Evolutionary conservation across 2,797 vertebrate species (phyloP).

Genomic region (Thalassophryne amazonica): DNA sequence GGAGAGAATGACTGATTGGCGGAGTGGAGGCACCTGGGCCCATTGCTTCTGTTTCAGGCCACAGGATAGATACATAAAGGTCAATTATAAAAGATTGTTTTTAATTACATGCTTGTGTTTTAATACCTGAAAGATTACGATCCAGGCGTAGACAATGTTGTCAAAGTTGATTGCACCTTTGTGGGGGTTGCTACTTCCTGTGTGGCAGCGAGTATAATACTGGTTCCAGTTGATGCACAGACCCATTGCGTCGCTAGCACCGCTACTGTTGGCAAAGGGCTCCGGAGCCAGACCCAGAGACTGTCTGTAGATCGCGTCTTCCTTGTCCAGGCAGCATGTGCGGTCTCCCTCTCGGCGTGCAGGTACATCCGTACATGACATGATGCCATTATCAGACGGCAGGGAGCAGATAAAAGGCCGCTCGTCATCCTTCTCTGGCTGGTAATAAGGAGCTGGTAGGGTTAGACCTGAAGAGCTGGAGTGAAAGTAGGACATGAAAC

Average conservation of each 20-base stretch:
- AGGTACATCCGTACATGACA: slow-evolving; percentile 92
- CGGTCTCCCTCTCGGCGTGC: slow-evolving; percentile 88
- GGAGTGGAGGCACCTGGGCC: no score
- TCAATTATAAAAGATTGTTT: no score
- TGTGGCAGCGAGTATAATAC: slow-evolving; percentile 93
- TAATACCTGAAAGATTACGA: slow-evolving; percentile 91
- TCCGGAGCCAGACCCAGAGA: slow-evolving; percentile 77
- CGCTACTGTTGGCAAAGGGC: slow-evolving; percentile 84
- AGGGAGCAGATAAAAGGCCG: slow-evolving; percentile 97
- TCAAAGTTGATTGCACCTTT: slow-evolving; percentile 99
- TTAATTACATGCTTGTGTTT: no score
- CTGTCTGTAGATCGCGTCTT: slow-evolving; percentile 85
- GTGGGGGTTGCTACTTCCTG: slow-evolving; percentile 89
- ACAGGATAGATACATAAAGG: no score
- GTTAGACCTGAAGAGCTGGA: slow-evolving; percentile 87
- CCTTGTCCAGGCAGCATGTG: slow-evolving; percentile 92
- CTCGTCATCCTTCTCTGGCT: slow-evolving; percentile 91
- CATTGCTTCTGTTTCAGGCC: no score
- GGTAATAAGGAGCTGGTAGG: slow-evolving; percentile 89
- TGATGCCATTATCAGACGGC: slow-evolving; percentile 95
- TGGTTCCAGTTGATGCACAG: slow-evolving; percentile 98
- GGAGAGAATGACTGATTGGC: no score
- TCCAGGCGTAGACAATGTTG: slow-evolving; percentile 98
- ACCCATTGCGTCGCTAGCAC: slow-evolving; percentile 65
- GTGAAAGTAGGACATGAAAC: background rate